Evolutionary conservation across 2,888 invertebrate genomes (phyloP).

Genomic region (Chalcis sispes): DNA sequence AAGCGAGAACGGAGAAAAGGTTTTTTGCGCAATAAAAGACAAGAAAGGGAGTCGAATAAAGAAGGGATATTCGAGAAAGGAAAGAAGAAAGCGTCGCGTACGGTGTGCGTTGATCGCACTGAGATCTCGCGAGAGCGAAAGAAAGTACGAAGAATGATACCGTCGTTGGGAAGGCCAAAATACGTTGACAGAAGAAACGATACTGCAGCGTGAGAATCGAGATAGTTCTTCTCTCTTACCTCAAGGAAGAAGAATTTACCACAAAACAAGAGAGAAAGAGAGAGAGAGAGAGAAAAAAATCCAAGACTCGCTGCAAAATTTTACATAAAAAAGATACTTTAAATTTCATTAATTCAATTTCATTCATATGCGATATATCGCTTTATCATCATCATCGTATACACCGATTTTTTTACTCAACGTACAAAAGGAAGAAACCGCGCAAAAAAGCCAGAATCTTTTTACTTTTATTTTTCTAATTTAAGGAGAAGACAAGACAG

Average conservation of each 20-base stretch:
- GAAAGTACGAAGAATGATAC: conserved; percentile 29
- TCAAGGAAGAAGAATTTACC: too few relatives aligned
- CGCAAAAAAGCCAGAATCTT: background rate
- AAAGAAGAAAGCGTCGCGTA: background rate
- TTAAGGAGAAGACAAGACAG: background rate
- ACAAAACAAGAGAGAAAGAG: too few relatives aligned
- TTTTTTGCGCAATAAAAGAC: background rate
- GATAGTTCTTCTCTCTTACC: too few relatives aligned
- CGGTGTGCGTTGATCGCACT: background rate
- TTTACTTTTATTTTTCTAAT: background rate
- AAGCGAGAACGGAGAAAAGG: background rate
- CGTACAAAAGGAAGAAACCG: too few relatives aligned
- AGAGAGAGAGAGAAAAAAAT: too few relatives aligned
- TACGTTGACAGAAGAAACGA: conserved; percentile 30
- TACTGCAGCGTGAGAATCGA: background rate
- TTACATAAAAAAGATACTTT: conserved; percentile 5
- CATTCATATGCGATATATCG: background rate
- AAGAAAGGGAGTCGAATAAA: background rate
- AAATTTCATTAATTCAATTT: background rate
- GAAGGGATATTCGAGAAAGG: too few relatives aligned
- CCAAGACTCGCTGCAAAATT: too few relatives aligned
- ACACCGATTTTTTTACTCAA: too few relatives aligned
- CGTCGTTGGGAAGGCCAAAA: conserved; percentile 10
- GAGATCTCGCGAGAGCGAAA: background rate
- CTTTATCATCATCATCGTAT: background rate